phyloP scores from a whole-genome alignment of 2,113 vertebrate genomes.

The Haemorhous mexicanus region DNA sequence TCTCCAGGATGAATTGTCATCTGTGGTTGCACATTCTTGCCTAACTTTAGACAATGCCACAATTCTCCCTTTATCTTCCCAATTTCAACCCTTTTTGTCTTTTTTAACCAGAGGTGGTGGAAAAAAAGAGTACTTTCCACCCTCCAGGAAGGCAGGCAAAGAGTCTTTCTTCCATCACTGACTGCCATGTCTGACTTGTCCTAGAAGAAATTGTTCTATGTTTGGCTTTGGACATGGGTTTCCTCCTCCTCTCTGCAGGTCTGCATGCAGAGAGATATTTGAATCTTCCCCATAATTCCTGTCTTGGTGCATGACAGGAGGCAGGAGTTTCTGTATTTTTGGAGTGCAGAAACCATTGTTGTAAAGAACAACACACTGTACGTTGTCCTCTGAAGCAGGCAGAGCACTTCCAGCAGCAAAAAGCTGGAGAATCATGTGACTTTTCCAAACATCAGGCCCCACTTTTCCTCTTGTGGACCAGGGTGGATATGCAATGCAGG shows the following conservation, averaged over 20 bases:
- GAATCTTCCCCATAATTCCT: not conserved
- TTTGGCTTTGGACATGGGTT: not conserved
- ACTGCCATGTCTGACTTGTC: accelerated
- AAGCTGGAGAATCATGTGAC: not conserved
- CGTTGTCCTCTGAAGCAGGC: accelerated
- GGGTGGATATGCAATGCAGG: not conserved
- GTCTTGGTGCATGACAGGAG: not conserved
- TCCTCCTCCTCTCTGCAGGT: not conserved
- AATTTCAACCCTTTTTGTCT: not conserved
- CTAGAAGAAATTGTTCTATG: not conserved
- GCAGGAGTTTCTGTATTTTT: not conserved
- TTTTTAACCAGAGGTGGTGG: not conserved
- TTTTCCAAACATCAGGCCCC: not conserved
- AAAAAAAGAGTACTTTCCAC: not conserved
- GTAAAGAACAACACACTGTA: not conserved
- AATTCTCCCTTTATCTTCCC: not conserved
- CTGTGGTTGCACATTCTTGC: not conserved
- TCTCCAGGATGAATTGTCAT: not conserved
- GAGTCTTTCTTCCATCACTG: not conserved
- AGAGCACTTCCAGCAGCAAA: not conserved
- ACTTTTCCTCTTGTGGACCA: not conserved
- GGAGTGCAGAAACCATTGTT: not conserved
- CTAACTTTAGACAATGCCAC: not conserved
- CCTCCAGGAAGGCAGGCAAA: not conserved
- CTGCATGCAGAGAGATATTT: not conserved